A percentile compares a stretch with the other conserved stretches of the same genome.
Conservation (phyloP, 2,888 invertebrate species). For the Chaetogeoica ovagalla region DNA sequence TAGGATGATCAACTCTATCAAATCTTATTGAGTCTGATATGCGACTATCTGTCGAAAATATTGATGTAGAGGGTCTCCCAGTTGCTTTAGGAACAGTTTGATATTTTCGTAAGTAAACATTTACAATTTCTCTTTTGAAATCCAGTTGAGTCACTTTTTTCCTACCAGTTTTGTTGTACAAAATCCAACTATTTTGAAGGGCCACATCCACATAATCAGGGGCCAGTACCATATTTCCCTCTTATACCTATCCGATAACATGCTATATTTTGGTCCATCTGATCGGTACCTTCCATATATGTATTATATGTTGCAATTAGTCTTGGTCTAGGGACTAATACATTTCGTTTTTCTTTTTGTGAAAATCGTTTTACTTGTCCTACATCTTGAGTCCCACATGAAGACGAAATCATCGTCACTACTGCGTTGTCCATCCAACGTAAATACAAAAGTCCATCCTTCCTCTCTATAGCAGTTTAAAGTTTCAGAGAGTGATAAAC, state of each 20-base stretch:
- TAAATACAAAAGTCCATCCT: not conserved
- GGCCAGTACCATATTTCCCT: not conserved
- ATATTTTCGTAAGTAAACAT: not conserved
- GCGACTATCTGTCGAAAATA: slow-evolving; percentile 7
- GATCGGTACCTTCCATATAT: not conserved
- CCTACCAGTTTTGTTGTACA: not conserved
- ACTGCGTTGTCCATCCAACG: no score
- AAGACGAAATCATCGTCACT: not conserved
- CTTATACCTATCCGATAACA: not conserved
- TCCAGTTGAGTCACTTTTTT: slow-evolving; percentile 1
- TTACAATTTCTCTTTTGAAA: slow-evolving; percentile 21
- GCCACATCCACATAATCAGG: slow-evolving; percentile 1
- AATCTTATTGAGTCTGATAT: slow-evolving; percentile 24
- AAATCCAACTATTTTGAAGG: slow-evolving; percentile 13
- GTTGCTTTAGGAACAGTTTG: not conserved
- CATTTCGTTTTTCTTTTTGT: not conserved
- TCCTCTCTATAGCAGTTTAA: slow-evolving; percentile 44
- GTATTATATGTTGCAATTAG: not conserved
- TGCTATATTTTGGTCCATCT: not conserved
- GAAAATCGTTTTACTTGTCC: not conserved
- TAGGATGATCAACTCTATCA: not conserved
- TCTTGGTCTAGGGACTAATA: not conserved
- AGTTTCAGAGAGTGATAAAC: not conserved
- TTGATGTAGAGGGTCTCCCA: not conserved
- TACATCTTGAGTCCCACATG: not conserved